Conservation (phyloP, 2,113 vertebrate genomes). For the Nestor notabilis region DNA sequence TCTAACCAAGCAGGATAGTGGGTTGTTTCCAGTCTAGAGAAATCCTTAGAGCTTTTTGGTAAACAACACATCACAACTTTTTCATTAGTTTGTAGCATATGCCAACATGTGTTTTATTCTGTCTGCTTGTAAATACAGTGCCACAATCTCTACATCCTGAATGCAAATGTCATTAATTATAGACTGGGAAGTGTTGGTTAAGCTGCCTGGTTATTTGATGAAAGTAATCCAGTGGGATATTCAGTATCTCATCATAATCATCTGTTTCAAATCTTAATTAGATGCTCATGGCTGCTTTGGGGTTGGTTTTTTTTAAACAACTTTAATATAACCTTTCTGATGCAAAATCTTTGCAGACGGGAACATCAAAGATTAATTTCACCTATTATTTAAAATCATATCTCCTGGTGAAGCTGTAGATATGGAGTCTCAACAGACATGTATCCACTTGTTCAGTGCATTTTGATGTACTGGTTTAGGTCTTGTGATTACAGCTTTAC, state of each 20-base stretch:
- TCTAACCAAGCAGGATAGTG: not conserved
- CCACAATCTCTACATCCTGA: not conserved
- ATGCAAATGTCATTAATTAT: not conserved
- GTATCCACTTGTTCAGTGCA: not conserved
- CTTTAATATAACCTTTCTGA: not conserved
- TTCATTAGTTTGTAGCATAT: not conserved
- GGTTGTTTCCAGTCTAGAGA: not conserved
- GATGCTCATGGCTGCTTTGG: not conserved
- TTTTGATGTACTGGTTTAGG: not conserved
- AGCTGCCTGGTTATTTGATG: not conserved
- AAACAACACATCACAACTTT: not conserved
- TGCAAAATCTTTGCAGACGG: not conserved
- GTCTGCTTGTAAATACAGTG: not conserved
- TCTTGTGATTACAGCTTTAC: not conserved
- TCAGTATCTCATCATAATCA: not conserved
- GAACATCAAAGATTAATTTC: not conserved
- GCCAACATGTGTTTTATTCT: not conserved
- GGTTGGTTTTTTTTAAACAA: not conserved
- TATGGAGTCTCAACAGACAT: not conserved
- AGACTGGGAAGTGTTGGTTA: not conserved
- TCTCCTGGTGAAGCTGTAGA: not conserved
- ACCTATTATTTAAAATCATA: not conserved
- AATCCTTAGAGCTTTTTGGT: not conserved
- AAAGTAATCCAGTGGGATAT: not conserved
- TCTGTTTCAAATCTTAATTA: constrained; percentile 29